These are phyloP conservation scores for Notocelia uddmanniana DNA, from an alignment of 2,888 invertebrate genomes.

Conservation along the genomic window DNA sequence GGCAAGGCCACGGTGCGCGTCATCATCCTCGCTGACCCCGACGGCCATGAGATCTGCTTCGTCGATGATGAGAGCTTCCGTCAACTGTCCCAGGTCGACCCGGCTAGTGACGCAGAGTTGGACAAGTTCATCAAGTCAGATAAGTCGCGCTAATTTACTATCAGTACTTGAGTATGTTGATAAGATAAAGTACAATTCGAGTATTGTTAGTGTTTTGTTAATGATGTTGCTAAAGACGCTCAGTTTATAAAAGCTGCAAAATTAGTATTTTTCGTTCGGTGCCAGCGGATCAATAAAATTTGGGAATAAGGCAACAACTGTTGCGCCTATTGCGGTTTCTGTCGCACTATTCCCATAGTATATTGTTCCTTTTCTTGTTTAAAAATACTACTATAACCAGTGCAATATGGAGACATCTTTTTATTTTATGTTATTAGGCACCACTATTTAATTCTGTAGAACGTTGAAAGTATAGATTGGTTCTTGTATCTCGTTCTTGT, in stretches of 20 bases:
- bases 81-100: conserved; percentile 94
- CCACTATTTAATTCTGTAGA: not conserved
- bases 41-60: conserved; percentile 99
- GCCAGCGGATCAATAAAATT: too few species aligned
- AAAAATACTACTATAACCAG: not conserved
- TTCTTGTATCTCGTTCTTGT: not conserved
- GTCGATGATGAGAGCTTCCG: conserved; percentile 98
- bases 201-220: conserved; percentile 11
- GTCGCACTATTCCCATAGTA: too few species aligned
- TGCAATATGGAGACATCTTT: not conserved
- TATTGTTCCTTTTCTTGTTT: too few species aligned
- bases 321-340: too few species aligned
- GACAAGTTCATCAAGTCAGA: conserved; percentile 91
- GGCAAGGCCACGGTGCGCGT: conserved; percentile 98
- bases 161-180: not conserved
- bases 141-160: conserved; percentile 73
- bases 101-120: conserved; percentile 91
- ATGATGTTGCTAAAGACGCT: conserved; percentile 2
- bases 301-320: too few species aligned
- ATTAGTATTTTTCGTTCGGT: not conserved
- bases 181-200: conserved; percentile 3
- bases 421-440: conserved; percentile 6
- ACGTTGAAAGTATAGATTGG: conserved; percentile 1
- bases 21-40: conserved; percentile 98
- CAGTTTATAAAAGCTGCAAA: not conserved